A percentile compares a stretch with the other conserved stretches of the same genome.
These are phyloP conservation scores for Turritopsis dohrnii DNA, from an alignment of 30 jellyfish, hydroid and myxozoan genomes.

Conservation along the genomic window DNA sequence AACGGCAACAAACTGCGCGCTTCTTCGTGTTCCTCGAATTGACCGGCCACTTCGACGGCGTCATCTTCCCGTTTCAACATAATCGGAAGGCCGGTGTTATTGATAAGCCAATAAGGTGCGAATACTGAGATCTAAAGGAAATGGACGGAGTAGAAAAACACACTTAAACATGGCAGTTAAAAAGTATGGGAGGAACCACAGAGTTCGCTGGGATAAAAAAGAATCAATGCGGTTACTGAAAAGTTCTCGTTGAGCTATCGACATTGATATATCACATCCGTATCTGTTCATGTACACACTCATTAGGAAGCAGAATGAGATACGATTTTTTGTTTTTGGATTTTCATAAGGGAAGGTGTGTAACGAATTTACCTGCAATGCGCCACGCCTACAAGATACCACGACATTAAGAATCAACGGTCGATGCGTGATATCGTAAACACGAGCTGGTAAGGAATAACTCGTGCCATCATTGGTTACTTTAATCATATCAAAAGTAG, in stretches of 20 bases:
- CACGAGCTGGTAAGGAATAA: conserved; percentile 52
- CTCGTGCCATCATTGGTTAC: conserved; percentile 45
- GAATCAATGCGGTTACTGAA: background rate
- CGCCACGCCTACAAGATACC: conserved; percentile 54
- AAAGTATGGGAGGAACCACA: background rate
- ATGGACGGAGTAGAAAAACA: background rate
- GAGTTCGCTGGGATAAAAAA: background rate
- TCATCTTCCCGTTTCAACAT: conserved; percentile 93
- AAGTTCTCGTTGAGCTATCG: too few species aligned
- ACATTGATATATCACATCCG: too few species aligned
- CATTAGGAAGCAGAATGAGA: too few species aligned
- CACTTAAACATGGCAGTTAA: too few species aligned
- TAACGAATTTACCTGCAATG: conserved; percentile 63
- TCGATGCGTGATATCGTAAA: conserved; percentile 68
- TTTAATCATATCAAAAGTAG: conserved; percentile 53
- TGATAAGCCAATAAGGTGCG: conserved; percentile 94
- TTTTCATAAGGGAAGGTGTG: background rate
- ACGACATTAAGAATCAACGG: conserved; percentile 61
- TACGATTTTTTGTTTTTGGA: too few species aligned
- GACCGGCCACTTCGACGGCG: conserved; percentile 92
- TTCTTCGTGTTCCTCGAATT: conserved; percentile 94
- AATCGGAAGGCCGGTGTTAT: conserved; percentile 93
- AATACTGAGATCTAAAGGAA: conserved; percentile 73
- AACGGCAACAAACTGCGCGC: conserved; percentile 98
- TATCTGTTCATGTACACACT: too few species aligned